Conservation (phyloP, 2,888 invertebrate species). For the Epirrhoe alternata region DNA sequence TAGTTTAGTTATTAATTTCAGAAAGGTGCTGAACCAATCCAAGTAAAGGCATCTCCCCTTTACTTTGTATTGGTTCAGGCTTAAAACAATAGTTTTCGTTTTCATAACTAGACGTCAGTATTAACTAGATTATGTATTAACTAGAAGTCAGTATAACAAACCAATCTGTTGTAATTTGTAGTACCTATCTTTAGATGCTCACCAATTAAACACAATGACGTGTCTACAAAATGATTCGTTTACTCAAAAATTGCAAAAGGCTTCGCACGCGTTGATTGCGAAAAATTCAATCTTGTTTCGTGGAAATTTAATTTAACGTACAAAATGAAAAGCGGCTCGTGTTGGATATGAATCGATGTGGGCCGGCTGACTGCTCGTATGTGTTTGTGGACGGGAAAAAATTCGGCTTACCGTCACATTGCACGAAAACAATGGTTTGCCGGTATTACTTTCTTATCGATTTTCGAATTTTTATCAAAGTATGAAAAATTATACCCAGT, state of each 20-base stretch:
- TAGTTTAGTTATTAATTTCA: no score
- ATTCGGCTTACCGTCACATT: conserved; percentile 15
- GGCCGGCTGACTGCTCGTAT: conserved; percentile 77
- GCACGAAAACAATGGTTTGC: background rate
- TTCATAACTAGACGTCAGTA: no score
- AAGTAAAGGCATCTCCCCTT: no score
- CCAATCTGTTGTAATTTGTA: background rate
- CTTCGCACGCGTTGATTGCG: conserved; percentile 78
- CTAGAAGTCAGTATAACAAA: no score
- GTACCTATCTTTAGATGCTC: conserved; percentile 1
- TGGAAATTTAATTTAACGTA: conserved; percentile 85
- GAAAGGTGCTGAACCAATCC: no score
- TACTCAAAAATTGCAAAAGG: conserved; percentile 60
- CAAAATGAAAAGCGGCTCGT: conserved; percentile 82
- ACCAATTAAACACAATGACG: conserved; percentile 21
- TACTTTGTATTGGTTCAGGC: no score
- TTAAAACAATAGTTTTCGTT: no score
- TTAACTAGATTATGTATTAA: no score
- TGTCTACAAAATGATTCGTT: conserved; percentile 45
- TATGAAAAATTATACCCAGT: no score
- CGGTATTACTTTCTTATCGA: background rate
- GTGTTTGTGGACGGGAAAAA: conserved; percentile 73
- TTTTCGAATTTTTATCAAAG: no score
- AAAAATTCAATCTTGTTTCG: conserved; percentile 85
- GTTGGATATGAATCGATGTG: conserved; percentile 81